phyloP scores from a whole-genome alignment of 2,113 vertebrate species.

The Tachuris rubrigastra region DNA sequence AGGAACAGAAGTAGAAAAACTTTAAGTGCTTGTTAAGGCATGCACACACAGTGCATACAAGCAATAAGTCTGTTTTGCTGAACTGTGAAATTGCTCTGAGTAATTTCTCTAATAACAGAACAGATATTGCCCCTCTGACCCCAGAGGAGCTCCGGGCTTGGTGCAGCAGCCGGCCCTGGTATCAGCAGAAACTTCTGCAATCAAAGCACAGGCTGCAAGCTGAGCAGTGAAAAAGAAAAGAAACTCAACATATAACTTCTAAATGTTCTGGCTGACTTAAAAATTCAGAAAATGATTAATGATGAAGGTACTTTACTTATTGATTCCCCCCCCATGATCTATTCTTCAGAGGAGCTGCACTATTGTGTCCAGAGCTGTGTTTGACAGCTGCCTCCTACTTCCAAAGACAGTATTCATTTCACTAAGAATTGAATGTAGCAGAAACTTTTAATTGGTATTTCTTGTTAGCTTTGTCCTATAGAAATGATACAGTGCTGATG shows the following conservation, averaged over 20 bases:
- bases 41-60: background rate
- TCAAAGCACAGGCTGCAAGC: background rate
- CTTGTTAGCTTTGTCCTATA: background rate
- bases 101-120: slow-evolving; percentile 61
- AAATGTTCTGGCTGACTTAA: background rate
- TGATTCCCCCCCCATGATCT: background rate
- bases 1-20: background rate
- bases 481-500: background rate
- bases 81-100: slow-evolving; percentile 42
- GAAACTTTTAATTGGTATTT: slow-evolving; percentile 36
- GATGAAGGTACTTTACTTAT: background rate
- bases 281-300: background rate
- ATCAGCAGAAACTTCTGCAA: slow-evolving; percentile 35
- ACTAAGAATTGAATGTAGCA: background rate
- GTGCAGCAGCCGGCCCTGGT: background rate
- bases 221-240: background rate
- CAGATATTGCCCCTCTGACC: slow-evolving; percentile 43
- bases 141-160: background rate
- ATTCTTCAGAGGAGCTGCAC: background rate
- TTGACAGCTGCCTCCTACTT: background rate
- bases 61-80: slow-evolving; percentile 53
- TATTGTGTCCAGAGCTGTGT: background rate
- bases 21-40: slow-evolving; percentile 39
- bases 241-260: background rate
- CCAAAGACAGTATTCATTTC: background rate